Evolutionary conservation across 1,140 invertebrate genomes (phyloP).

Genomic region (Drosophila trapezifrons): DNA sequence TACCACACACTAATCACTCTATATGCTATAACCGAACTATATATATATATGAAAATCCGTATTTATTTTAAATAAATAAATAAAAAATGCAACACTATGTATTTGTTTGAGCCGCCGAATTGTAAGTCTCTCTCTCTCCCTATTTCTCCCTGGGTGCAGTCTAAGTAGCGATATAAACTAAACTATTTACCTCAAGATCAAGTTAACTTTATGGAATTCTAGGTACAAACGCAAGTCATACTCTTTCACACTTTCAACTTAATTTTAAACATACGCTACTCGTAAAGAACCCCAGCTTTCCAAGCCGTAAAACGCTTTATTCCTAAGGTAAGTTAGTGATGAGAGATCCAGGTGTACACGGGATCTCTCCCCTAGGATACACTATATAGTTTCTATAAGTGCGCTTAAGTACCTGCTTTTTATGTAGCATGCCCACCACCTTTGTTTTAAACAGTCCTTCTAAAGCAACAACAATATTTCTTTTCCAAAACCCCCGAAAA

Average conservation of each 20-base stretch:
- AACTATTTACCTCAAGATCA: constrained; percentile 33
- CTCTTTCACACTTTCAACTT: constrained; percentile 6
- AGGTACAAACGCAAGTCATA: constrained; percentile 27
- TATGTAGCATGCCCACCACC: constrained; percentile 14
- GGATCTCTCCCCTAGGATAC: constrained; percentile 21
- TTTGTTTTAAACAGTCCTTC: constrained; percentile 34
- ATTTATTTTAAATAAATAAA: constrained; percentile 80
- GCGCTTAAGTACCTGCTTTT: constrained; percentile 53
- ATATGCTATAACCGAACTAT: constrained; percentile 44
- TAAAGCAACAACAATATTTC: constrained; percentile 52
- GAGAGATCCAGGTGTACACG: neutral
- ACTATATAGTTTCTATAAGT: constrained; percentile 36
- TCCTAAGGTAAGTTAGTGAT: constrained; percentile 62
- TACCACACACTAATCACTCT: constrained; percentile 38
- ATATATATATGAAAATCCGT: constrained; percentile 41
- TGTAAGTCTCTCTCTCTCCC: constrained; percentile 36
- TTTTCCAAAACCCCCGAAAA: constrained; percentile 40
- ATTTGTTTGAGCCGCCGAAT: constrained; percentile 48
- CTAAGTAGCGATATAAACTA: constrained; percentile 34
- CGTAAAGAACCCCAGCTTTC: constrained; percentile 9
- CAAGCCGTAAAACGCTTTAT: constrained; percentile 17
- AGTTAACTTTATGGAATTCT: constrained; percentile 51
- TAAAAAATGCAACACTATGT: constrained; percentile 72
- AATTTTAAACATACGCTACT: constrained; percentile 29
- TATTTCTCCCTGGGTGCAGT: constrained; percentile 2